Conservation (phyloP, 2,888 invertebrate genomes). For the Lepidochitona cinerea region DNA sequence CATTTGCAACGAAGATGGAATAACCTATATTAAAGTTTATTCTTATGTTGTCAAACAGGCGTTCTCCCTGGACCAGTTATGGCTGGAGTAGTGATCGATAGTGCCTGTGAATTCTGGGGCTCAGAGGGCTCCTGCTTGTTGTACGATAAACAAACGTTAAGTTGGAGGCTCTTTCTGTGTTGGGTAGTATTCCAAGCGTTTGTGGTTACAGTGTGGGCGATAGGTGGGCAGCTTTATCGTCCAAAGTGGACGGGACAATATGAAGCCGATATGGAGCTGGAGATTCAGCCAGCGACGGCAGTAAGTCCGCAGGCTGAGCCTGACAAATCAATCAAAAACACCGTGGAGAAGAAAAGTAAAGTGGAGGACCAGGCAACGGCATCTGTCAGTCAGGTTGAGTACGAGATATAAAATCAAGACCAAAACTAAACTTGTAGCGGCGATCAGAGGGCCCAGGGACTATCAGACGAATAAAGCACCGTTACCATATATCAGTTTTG, state of each 20-base stretch:
- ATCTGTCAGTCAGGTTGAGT: too few species aligned
- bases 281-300: background rate
- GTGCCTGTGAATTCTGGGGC: constrained; percentile 48
- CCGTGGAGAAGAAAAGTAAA: too few species aligned
- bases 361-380: too few species aligned
- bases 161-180: background rate
- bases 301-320: background rate
- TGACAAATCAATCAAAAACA: background rate
- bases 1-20: too few species aligned
- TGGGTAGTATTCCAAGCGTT: background rate
- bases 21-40: too few species aligned
- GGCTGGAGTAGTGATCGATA: constrained; percentile 54
- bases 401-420: too few species aligned
- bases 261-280: background rate
- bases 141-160: background rate
- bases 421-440: too few species aligned
- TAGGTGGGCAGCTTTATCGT: background rate
- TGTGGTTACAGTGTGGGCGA: background rate
- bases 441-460: too few species aligned
- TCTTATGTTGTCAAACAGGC: constrained; percentile 23
- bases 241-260: background rate
- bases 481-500: too few species aligned
- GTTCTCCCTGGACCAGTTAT: constrained; percentile 58
- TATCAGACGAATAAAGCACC: too few species aligned
- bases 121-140: background rate